These are phyloP conservation scores for Phocides pigmalion DNA, from an alignment of 1,140 invertebrate species.

Conservation along the genomic window DNA sequence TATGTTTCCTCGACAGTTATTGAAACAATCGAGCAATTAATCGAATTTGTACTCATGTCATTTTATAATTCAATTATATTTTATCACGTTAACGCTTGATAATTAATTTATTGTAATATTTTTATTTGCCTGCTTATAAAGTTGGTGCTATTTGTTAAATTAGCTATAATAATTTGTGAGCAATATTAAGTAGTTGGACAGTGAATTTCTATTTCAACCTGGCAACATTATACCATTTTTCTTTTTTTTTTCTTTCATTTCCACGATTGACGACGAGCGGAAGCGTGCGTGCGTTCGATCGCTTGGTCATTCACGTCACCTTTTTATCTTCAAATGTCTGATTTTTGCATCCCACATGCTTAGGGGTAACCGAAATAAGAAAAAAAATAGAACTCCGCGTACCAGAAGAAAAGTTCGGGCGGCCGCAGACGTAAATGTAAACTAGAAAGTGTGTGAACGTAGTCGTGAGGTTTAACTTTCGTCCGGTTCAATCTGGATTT, in stretches of 20 bases:
- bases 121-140: too few species aligned
- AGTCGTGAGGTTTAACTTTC: conserved; percentile 69
- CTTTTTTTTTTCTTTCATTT: conserved; percentile 65
- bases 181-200: neutral
- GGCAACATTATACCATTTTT: conserved; percentile 39
- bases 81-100: too few species aligned
- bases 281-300: conserved; percentile 71
- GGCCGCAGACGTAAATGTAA: conserved; percentile 69
- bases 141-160: too few species aligned
- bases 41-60: too few species aligned
- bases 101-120: too few species aligned
- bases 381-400: conserved; percentile 79
- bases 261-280: conserved; percentile 63
- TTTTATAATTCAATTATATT: too few species aligned
- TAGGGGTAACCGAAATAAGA: conserved; percentile 79
- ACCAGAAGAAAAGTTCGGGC: conserved; percentile 78
- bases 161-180: neutral
- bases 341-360: conserved; percentile 80
- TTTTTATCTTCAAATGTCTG: conserved; percentile 78
- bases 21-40: too few species aligned
- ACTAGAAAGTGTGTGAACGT: conserved; percentile 77
- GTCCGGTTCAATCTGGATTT: conserved; percentile 81
- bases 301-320: conserved; percentile 76
- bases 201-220: neutral
- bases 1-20: too few species aligned